Evolutionary conservation across 2,797 vertebrate species (phyloP), one percentile per base, ranked within the genome.

Genomic region (Sebastes wilsoni): DNA sequence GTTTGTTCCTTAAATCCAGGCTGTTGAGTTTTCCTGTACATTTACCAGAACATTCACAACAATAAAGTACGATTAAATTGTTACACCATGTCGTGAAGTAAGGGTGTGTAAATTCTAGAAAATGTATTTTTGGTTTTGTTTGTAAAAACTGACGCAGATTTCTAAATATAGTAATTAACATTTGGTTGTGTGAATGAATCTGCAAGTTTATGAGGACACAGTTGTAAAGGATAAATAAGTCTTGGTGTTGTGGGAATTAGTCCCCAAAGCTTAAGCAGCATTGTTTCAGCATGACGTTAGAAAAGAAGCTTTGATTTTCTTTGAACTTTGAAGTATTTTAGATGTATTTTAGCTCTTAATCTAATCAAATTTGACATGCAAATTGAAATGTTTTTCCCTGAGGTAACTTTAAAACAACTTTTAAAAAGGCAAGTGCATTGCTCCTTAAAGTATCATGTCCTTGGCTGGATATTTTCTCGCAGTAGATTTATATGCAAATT

Each of bases 1-100:
- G 81, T 62, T 85, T 94, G 85, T 93, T 88, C 82, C 82, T 72
- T 65, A 74, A 84, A 80, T 74, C 34, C 13, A 30, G 6, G 1
- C 23, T 34, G 12, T 60, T 13, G 16, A 20, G 18, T 30, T 75
- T 75, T 58, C 66, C 32, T 67, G 46, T 61, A 55, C 25, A 36
- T 85, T 77, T 27, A 56, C 32, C 1, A 22, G 61, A 64, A 79
- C 38, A 70, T 68, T 81, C 42, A 52, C 49, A 12, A 74, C 42
- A 82, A 72, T 76, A 46, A 75, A 73, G 16, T 11, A 20, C 22
- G 46, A 13, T 46, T 55, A 18, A 56, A 67, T 30, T 72, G 27
- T 42, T 34, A 10, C 12, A 30, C 16, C 7, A 9, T 54, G 22
- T 27, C 59, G 3, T 62, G 12, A 36, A 32, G 5, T 25, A 8